Percentiles rank a stretch among this genome's conserved stretches.
Conservation (phyloP, 1,140 invertebrate genomes). For the Tachypleus tridentatus region DNA sequence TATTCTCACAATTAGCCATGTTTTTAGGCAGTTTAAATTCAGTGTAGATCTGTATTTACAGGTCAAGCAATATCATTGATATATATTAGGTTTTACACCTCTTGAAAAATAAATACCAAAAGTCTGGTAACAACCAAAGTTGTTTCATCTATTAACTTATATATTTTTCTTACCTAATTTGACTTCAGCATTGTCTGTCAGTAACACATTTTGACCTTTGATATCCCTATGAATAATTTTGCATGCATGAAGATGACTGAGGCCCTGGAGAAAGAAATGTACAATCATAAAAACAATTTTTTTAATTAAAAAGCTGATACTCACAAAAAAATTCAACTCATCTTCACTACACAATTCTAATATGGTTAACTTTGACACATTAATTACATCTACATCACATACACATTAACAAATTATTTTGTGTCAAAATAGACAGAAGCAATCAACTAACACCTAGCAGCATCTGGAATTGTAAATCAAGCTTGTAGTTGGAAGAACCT, state of each 20-base stretch:
- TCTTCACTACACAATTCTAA: too few species aligned
- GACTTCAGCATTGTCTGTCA: constrained; percentile 99
- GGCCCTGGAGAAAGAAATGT: constrained; percentile 45
- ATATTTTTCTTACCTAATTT: constrained; percentile 59
- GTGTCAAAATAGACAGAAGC: neutral
- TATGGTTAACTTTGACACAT: too few species aligned
- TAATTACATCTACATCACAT: too few species aligned
- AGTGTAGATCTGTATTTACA: neutral
- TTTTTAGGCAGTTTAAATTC: neutral
- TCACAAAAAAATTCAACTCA: too few species aligned
- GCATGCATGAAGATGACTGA: constrained; percentile 95
- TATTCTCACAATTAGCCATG: too few species aligned
- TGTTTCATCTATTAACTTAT: too few species aligned
- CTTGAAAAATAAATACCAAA: neutral
- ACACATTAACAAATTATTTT: constrained; percentile 1
- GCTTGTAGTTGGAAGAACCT: too few species aligned
- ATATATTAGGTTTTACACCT: neutral
- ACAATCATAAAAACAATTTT: too few species aligned
- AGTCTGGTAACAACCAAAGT: neutral
- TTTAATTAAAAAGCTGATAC: too few species aligned
- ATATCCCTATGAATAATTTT: constrained; percentile 99
- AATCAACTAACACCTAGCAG: too few species aligned
- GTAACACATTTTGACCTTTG: constrained; percentile 98
- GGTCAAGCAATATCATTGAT: neutral
- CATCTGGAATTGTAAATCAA: too few species aligned